Evolutionary conservation across 1,140 invertebrate genomes (phyloP).

Genomic region (Camponotus pennsylvanicus): DNA sequence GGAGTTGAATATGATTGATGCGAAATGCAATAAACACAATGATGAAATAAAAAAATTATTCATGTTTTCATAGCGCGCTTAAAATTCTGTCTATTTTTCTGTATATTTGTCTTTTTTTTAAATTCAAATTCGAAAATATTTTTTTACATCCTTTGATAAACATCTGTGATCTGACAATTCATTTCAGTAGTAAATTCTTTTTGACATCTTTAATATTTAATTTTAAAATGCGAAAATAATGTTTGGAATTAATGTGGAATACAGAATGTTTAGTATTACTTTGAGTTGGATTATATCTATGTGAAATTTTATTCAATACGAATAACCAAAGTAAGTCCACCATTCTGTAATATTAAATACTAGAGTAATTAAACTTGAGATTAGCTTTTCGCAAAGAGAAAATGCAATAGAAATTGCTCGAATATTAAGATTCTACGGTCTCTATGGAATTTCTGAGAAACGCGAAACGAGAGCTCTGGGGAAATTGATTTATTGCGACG

Average conservation of each 20-base stretch:
- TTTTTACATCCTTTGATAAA: background rate
- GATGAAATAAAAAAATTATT: background rate
- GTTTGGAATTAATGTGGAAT: background rate
- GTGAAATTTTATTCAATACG: background rate
- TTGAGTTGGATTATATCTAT: background rate
- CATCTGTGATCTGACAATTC: background rate
- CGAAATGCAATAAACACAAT: background rate
- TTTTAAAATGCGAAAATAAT: background rate
- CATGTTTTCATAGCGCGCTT: background rate
- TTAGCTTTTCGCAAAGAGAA: constrained; percentile 29
- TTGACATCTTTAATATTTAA: background rate
- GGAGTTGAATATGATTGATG: background rate
- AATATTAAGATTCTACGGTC: background rate
- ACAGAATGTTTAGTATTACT: background rate
- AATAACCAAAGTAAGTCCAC: too few relatives aligned
- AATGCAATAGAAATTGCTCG: constrained; percentile 40
- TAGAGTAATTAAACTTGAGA: constrained; percentile 35
- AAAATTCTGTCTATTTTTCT: background rate
- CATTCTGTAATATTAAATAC: constrained; percentile 31
- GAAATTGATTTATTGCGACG: constrained; percentile 29
- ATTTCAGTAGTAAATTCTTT: too few relatives aligned
- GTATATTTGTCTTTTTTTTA: background rate
- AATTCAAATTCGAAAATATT: background rate
- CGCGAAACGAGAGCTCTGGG: background rate
- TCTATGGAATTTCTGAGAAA: constrained; percentile 13